These are phyloP conservation scores for Thunnus albacares DNA, from an alignment of 2,797 vertebrate genomes.

Conservation along the genomic window DNA sequence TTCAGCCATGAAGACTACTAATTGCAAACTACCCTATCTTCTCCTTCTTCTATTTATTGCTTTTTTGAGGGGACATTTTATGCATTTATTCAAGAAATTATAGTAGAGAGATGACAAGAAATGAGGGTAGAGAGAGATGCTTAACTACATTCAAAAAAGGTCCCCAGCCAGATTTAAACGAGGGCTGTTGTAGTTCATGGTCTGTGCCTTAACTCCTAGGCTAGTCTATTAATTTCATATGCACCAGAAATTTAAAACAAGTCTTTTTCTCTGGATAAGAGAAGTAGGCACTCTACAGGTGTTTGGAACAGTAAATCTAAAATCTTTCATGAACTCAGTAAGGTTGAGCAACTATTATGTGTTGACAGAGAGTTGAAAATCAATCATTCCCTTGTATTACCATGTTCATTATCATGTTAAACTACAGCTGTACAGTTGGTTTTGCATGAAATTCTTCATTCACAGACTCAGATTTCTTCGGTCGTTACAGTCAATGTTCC, in stretches of 20 bases:
- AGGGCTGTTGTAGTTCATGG: no score
- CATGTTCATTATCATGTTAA: not conserved
- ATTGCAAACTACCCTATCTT: not conserved
- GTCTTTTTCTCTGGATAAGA: not conserved
- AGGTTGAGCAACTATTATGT: constrained; percentile 1
- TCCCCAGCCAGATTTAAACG: no score
- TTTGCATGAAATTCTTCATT: constrained; percentile 49
- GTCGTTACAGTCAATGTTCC: constrained; percentile 53
- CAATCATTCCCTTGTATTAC: not conserved
- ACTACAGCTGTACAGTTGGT: constrained; percentile 15
- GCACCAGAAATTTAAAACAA: not conserved
- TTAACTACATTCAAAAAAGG: no score
- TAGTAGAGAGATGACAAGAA: no score
- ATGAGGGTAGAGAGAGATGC: no score
- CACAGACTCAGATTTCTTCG: constrained; percentile 25
- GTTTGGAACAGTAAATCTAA: constrained; percentile 1
- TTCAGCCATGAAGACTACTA: not conserved
- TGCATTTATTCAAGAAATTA: no score
- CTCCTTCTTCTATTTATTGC: not conserved
- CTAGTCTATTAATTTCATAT: not conserved
- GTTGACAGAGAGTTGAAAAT: constrained; percentile 11
- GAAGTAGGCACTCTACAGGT: no score
- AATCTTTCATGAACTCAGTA: not conserved
- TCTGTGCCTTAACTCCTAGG: no score
- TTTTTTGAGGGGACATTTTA: not conserved